Evolutionary conservation across 2,113 vertebrate genomes (phyloP), one percentile per base, ranked within the genome.

Genomic region (Butorides virescens): DNA sequence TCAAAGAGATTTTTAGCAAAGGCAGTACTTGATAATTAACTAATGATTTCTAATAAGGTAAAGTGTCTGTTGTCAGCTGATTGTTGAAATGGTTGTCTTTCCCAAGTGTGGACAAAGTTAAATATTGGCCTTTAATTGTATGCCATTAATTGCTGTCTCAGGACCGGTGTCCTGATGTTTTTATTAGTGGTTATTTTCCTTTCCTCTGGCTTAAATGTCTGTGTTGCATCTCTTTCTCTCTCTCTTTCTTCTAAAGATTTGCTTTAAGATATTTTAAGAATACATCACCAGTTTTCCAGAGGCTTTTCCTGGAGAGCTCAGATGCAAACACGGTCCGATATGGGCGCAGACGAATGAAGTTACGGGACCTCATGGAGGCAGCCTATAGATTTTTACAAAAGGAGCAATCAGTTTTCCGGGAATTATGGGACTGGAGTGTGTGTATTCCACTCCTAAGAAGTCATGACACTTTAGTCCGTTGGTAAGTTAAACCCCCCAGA

Each of bases 351-450:
- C 98, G 99, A 55, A 99, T 99, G 99, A 99, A 99, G 95, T 98
- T 99, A 62, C 98, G 99, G 5, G 99, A 99, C 96, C 98, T 99
- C 17, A 99, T 99, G 99, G 99, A 99, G 62, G 99, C 99, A 61
- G 99, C 99, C 5, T 98, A 99, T 46, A 98, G 97, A 36, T 99
- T 99, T 95, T 98, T 99, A 27, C 98, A 99, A 42, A 99, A 98
- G 46, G 99, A 99, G 34, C 99, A 98, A 42, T 97, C 98, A 22
- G 97, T 98, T 77, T 99, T 99, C 88, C 96, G 98, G 52, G 98
- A 99, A 8, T 96, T 99, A 2, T 99, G 99, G 99, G 99, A 99
- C 97, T 99, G 99, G 99, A 99, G 99, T 55, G 99, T 99, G 34
- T 99, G 99, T 77, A 97, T 99, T 50, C 99, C 99, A 8, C 98